Base-by-base conservation (phyloP, 1,140 invertebrate species). In the Hycleus phaleratus region DNA sequence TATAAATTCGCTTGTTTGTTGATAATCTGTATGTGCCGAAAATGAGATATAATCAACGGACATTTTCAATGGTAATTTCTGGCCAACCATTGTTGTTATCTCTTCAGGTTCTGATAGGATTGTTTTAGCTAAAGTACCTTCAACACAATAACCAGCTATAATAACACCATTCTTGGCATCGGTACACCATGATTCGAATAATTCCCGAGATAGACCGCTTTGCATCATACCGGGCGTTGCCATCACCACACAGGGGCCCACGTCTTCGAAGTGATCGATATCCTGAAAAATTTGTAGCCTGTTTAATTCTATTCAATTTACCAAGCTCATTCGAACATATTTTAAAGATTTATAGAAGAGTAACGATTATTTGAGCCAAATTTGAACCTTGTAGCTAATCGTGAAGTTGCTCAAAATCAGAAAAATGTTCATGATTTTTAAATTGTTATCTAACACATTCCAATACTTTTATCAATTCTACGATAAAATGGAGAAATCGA, bases 151-250 rank as follows among this genome's bases (percentile, higher is more conserved):
- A 69, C 85, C 95, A 57, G 97, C 96, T 68, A 99, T 97, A 48
- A 99, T 98, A 38, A 95, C 93, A 1, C 97, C 97, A 77, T 99
- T 99, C 71, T 97, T 95, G 3, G 92, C 80, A 77, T 98, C 95
- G 0, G 93, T 94, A 72, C 96, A 99, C 97, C 97, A 99, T 2
- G 85, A 91, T 77, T 99, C 97, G 78, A 99, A 99, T 3, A 99
- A 79, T 77, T 99, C 97, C 38, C 97, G 78, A 0, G 95, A 98
- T 1, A 99, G 76, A 0, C 97, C 97, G 69, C 91, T 97, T 78
- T 99, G 97, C 93, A 99, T 96, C 96, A 99, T 99, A 74, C 97
- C 97, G 2, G 97, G 97, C 0, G 93, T 96, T 0, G 97, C 97
- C 91, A 99, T 93, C 1, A 99, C 91, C 1, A 99, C 96, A 71